phyloP scores from a whole-genome alignment of 1,140 invertebrate genomes.

The Diploscapter pachys region DNA sequence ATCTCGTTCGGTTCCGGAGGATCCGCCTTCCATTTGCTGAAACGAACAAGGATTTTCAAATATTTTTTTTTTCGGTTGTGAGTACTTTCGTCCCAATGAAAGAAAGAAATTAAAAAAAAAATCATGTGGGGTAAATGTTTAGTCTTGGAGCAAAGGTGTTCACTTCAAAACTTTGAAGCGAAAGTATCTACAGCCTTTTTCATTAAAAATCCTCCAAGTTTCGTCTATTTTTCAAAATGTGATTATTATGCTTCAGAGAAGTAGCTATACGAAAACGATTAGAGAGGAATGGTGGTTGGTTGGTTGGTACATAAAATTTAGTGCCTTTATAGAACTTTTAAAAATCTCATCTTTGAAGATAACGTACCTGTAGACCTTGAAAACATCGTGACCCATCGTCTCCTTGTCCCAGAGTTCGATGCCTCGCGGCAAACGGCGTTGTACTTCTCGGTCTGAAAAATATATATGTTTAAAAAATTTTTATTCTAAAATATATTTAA shows the following conservation, averaged over 20 bases:
- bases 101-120: too few species aligned
- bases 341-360: not conserved
- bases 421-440: conserved; percentile 48
- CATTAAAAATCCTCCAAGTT: not conserved
- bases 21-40: conserved; percentile 53
- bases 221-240: not conserved
- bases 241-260: not conserved
- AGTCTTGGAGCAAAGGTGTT: not conserved
- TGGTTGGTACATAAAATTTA: not conserved
- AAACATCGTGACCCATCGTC: conserved; percentile 55
- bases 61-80: too few species aligned
- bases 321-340: not conserved
- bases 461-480: conserved; percentile 32
- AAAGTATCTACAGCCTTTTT: not conserved
- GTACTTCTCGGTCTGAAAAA: conserved; percentile 45
- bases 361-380: conserved; percentile 38
- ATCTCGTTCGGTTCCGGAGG: conserved; percentile 27
- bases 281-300: not conserved
- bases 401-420: conserved; percentile 51
- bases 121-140: not conserved
- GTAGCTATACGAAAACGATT: not conserved
- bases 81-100: conserved; percentile 8
- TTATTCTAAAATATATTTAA: conserved; percentile 35
- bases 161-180: not conserved
- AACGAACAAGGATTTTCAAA: too few species aligned